Evolutionary conservation across 2,888 invertebrate species (phyloP).

Genomic region (Nemotelus pantherinus): DNA sequence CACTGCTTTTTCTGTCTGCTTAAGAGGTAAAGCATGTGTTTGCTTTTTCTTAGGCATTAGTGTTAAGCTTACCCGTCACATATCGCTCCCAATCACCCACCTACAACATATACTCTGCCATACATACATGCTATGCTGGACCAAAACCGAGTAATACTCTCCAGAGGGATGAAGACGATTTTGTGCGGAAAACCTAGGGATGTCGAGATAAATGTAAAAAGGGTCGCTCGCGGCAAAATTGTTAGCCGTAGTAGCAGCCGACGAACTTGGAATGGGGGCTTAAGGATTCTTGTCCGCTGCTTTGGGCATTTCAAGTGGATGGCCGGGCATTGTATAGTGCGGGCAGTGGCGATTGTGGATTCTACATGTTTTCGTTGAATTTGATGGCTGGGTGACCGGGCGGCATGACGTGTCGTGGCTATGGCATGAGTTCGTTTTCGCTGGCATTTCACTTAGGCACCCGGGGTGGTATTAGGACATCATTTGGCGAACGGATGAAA

Average conservation of each 20-base stretch:
- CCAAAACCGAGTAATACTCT: slow-evolving; percentile 34
- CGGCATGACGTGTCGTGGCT: background rate
- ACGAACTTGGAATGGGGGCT: slow-evolving; percentile 24
- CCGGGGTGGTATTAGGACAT: slow-evolving; percentile 45
- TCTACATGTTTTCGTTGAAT: slow-evolving; percentile 51
- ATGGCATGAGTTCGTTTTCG: slow-evolving; percentile 23
- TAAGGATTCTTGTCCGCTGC: slow-evolving; percentile 44
- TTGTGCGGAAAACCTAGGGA: slow-evolving; percentile 51
- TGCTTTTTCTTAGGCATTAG: too few relatives aligned
- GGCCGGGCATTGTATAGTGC: slow-evolving; percentile 36
- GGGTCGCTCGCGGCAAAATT: slow-evolving; percentile 56
- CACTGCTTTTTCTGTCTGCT: too few relatives aligned
- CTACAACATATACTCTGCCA: background rate
- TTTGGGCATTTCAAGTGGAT: slow-evolving; percentile 43
- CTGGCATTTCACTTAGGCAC: slow-evolving; percentile 36
- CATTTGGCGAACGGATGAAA: slow-evolving; percentile 49
- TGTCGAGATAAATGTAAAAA: slow-evolving; percentile 55
- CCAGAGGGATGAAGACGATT: slow-evolving; percentile 51
- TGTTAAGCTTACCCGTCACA: slow-evolving; percentile 10
- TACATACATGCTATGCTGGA: slow-evolving; percentile 1
- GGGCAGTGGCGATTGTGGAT: slow-evolving; percentile 49
- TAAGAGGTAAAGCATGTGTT: too few relatives aligned
- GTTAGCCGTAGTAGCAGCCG: slow-evolving; percentile 52
- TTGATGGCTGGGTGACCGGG: slow-evolving; percentile 46
- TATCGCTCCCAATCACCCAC: slow-evolving; percentile 33